Percentiles rank a stretch among this genome's conserved stretches.
Evolutionary conservation across 2,888 invertebrate genomes (phyloP).

Genomic region (Drosophila algonquin): DNA sequence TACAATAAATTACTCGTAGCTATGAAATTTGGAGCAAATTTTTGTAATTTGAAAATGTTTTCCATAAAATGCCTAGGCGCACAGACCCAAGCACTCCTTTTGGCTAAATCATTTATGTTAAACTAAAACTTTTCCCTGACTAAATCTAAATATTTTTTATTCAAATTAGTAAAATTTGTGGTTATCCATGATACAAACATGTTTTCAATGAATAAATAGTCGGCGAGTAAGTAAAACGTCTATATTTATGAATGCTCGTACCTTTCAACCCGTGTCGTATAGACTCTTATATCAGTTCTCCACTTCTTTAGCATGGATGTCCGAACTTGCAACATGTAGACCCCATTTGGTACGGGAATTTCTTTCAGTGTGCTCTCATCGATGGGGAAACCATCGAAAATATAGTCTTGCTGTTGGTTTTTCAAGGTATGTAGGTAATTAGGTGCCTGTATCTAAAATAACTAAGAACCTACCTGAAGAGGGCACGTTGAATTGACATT

Average conservation of each 20-base stretch:
- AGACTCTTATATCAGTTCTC: constrained; percentile 17
- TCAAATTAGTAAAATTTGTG: no score
- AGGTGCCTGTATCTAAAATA: neutral
- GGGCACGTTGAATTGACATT: constrained; percentile 40
- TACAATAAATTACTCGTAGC: neutral
- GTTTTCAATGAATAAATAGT: no score
- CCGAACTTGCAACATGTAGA: constrained; percentile 27
- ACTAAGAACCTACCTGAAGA: constrained; percentile 20
- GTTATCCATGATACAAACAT: no score
- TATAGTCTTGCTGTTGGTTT: constrained; percentile 18
- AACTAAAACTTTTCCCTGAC: no score
- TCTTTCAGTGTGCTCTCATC: constrained; percentile 9
- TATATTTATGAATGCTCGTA: neutral
- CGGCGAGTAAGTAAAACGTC: no score
- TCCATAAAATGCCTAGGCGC: no score
- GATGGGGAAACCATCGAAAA: constrained; percentile 10
- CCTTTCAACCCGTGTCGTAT: constrained; percentile 15
- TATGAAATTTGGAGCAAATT: neutral
- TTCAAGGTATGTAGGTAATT: neutral
- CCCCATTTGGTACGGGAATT: constrained; percentile 46
- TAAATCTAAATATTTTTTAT: no score
- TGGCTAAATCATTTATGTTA: no score
- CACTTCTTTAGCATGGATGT: constrained; percentile 31
- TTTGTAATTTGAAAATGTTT: neutral
- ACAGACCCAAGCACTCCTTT: no score